phyloP scores from a whole-genome alignment of 30 jellyfish, hydroid and myxozoan genomes.

The Phacellophora camtschatica region DNA sequence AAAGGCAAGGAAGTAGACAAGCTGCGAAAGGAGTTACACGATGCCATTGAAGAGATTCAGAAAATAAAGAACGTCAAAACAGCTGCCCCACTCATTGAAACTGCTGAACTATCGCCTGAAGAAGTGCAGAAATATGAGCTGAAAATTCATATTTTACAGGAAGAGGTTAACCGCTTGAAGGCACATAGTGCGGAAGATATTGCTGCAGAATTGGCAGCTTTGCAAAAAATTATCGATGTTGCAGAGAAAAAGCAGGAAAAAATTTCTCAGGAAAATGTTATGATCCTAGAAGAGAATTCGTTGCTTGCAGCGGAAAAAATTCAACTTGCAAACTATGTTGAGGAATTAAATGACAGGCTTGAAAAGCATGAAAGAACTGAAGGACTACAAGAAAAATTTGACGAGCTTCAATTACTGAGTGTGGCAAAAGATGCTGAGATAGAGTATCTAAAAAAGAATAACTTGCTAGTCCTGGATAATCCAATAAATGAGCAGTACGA shows the following conservation, averaged over 20 bases:
- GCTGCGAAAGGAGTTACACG: conserved; percentile 45
- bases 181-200: conserved; percentile 53
- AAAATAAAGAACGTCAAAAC: conserved; percentile 8
- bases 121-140: not conserved
- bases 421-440: conserved; percentile 36
- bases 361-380: not conserved
- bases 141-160: conserved; percentile 1
- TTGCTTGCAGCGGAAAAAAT: conserved; percentile 23
- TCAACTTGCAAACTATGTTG: not conserved
- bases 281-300: conserved; percentile 24
- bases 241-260: conserved; percentile 49
- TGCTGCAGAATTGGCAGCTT: conserved; percentile 72
- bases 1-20: conserved; percentile 66
- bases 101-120: not conserved
- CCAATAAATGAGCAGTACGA: conserved; percentile 12
- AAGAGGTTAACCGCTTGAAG: conserved; percentile 23
- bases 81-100: not conserved
- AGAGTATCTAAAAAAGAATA: not conserved
- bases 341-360: not conserved
- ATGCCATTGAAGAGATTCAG: conserved; percentile 71
- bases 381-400: not conserved
- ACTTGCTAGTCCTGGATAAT: not conserved
- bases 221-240: conserved; percentile 64
- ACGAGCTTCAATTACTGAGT: conserved; percentile 14
- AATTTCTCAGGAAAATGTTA: conserved; percentile 12